Conservation (phyloP, 2,888 invertebrate genomes). For the Archaeoteleia sp. region DNA sequence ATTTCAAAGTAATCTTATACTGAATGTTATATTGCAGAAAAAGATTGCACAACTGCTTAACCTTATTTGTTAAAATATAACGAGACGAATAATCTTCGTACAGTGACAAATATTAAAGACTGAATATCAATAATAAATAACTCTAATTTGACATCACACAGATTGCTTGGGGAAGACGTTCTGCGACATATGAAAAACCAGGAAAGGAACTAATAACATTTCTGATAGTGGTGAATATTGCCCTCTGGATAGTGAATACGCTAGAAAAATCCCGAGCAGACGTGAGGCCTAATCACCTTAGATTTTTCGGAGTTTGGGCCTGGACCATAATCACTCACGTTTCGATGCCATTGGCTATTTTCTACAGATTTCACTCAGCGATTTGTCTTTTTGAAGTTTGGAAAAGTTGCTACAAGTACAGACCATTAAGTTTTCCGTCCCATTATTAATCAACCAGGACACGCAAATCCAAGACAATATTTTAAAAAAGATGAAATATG, state of each 20-base stretch:
- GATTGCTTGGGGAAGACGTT: constrained; percentile 83
- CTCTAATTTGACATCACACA: too few species aligned
- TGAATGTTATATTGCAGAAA: constrained; percentile 19
- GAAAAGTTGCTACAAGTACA: constrained; percentile 91
- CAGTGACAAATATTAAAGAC: too few species aligned
- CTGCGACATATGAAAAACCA: constrained; percentile 83
- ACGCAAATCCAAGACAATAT: background rate
- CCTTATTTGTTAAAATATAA: too few species aligned
- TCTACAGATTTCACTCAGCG: constrained; percentile 93
- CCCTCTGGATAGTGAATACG: constrained; percentile 91
- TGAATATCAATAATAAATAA: too few species aligned
- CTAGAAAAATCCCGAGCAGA: constrained; percentile 89
- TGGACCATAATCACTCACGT: constrained; percentile 95
- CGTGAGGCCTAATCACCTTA: constrained; percentile 87
- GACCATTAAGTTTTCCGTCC: constrained; percentile 64
- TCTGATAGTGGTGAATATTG: constrained; percentile 86
- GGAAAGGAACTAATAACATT: constrained; percentile 91
- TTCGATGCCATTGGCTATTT: constrained; percentile 91
- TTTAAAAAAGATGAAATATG: constrained; percentile 15
- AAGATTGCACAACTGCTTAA: constrained; percentile 18
- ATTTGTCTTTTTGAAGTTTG: constrained; percentile 95
- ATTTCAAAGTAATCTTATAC: constrained; percentile 44
- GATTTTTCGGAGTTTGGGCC: constrained; percentile 90
- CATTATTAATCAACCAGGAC: constrained; percentile 9
- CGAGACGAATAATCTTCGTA: too few species aligned